Evolutionary conservation across 2,888 invertebrate genomes (phyloP).

Genomic region (Hypomecis atomaria): DNA sequence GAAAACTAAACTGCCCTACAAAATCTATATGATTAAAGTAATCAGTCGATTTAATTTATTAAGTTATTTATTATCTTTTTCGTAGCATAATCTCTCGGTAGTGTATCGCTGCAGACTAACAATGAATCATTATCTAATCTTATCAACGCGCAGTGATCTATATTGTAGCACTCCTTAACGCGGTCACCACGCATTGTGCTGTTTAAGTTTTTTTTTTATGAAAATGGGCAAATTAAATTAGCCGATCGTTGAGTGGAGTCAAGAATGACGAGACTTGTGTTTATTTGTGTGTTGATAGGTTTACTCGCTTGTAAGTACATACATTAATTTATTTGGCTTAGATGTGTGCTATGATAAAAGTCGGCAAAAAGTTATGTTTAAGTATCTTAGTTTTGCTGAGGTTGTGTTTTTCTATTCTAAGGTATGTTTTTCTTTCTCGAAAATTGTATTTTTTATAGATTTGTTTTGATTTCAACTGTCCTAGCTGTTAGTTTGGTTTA

Average conservation of each 20-base stretch:
- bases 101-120: conserved; percentile 42
- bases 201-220: conserved; percentile 41
- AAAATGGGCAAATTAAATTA: conserved; percentile 46
- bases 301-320: conserved; percentile 59
- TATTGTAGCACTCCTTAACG: conserved; percentile 54
- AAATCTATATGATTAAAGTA: too few relatives aligned
- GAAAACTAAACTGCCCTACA: too few relatives aligned
- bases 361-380: too few relatives aligned
- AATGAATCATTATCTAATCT: conserved; percentile 70
- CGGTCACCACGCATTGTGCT: conserved; percentile 51
- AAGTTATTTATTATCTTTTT: conserved; percentile 7
- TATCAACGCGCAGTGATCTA: conserved; percentile 62
- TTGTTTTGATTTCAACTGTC: not conserved
- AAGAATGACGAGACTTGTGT: conserved; percentile 49
- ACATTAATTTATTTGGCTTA: conserved; percentile 12
- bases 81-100: conserved; percentile 18
- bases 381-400: too few relatives aligned
- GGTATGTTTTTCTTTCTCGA: too few relatives aligned
- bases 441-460: too few relatives aligned
- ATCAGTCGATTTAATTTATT: not conserved
- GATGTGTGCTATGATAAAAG: not conserved
- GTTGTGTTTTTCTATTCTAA: too few relatives aligned
- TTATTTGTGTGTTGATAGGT: conserved; percentile 24
- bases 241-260: conserved; percentile 2
- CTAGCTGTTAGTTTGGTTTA: not conserved